phyloP scores from a whole-genome alignment of 2,113 vertebrate species.

The Tapirus terrestris region DNA sequence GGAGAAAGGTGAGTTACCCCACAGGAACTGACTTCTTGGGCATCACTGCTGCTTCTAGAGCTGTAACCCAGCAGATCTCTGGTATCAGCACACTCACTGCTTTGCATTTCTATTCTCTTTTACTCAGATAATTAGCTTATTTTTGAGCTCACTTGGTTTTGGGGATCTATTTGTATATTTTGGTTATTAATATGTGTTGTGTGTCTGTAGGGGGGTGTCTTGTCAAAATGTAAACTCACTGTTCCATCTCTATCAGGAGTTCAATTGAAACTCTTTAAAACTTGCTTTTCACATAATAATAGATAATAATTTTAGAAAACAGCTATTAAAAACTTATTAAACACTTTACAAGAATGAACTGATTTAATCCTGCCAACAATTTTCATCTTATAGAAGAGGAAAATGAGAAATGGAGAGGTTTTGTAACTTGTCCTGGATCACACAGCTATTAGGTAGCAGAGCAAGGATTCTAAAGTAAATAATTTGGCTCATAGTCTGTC shows the following conservation, averaged over 20 bases:
- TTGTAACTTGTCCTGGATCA: neutral
- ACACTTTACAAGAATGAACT: neutral
- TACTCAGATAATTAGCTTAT: neutral
- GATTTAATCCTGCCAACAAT: neutral
- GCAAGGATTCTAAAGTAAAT: neutral
- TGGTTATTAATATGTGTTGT: neutral
- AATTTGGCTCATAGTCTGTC: neutral
- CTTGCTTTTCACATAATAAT: constrained; percentile 26
- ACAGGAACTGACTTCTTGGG: neutral
- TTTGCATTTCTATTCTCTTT: neutral
- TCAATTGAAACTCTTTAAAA: constrained; percentile 24
- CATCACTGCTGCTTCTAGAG: neutral
- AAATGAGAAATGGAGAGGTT: neutral
- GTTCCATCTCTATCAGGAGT: neutral
- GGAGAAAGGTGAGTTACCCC: neutral
- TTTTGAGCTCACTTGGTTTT: constrained; percentile 8
- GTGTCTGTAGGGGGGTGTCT: neutral
- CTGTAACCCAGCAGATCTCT: neutral
- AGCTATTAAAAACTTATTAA: neutral
- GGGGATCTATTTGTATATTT: neutral
- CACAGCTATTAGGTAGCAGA: neutral
- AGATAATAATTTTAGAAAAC: constrained; percentile 50
- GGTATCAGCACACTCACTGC: neutral
- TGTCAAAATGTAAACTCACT: neutral
- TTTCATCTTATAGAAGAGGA: neutral